A percentile compares a stretch with the other conserved stretches of the same genome.
These are phyloP conservation scores for Ametastegia equiseti DNA, from an alignment of 2,888 invertebrate species.

Conservation along the genomic window DNA sequence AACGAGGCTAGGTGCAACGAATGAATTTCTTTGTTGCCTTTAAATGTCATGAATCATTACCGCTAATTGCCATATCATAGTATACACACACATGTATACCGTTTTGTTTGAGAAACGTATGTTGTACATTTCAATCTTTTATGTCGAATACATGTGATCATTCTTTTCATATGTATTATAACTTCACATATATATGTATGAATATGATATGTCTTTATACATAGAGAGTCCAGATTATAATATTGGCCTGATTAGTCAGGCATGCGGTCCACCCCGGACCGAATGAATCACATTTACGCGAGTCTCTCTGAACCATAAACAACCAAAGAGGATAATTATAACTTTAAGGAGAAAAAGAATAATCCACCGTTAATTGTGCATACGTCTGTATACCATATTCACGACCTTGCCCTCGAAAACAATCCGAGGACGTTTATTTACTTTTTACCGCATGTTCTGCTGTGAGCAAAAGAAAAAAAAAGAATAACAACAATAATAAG, in stretches of 20 bases:
- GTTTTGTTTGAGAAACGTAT: neutral
- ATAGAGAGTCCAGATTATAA: neutral
- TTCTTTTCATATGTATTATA: no score
- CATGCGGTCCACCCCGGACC: neutral
- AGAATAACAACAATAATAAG: neutral
- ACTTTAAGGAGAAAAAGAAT: neutral
- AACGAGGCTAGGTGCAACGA: conserved; percentile 11
- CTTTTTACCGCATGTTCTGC: neutral
- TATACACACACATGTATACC: no score
- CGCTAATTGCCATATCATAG: neutral
- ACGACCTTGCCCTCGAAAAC: conserved; percentile 5
- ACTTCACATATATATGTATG: no score
- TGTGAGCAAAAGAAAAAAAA: neutral
- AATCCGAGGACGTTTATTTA: neutral
- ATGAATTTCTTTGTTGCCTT: neutral
- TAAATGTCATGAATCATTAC: neutral
- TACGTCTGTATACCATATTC: neutral
- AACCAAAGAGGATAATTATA: neutral
- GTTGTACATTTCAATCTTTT: neutral
- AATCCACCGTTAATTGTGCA: neutral
- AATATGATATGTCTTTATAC: neutral
- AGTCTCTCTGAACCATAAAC: conserved; percentile 3
- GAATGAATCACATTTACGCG: neutral
- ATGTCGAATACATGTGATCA: neutral
- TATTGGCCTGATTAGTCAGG: conserved; percentile 13